Evolutionary conservation across 2,113 vertebrate species (phyloP).

Genomic region (Engystomops pustulosus): DNA sequence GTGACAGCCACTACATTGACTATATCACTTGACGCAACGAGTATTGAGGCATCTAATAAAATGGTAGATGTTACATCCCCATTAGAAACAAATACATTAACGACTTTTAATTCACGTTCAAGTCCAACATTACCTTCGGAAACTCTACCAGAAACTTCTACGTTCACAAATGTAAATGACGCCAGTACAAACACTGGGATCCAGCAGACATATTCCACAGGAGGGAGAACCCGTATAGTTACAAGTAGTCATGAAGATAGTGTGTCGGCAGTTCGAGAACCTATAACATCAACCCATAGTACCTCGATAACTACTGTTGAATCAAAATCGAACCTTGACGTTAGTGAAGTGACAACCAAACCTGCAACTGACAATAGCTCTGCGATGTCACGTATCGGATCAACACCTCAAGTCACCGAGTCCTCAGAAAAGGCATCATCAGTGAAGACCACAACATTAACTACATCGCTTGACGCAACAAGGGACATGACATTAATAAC

Average conservation of each 20-base stretch:
- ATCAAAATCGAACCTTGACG: neutral
- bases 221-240: neutral
- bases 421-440: too few relatives aligned
- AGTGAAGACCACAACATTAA: too few relatives aligned
- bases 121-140: neutral
- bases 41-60: neutral
- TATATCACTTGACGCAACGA: neutral
- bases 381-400: too few relatives aligned
- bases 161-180: neutral
- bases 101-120: neutral
- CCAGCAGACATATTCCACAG: neutral
- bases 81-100: neutral
- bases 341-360: neutral
- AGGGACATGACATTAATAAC: too few relatives aligned
- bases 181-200: neutral
- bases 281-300: neutral
- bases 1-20: neutral
- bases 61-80: too few relatives aligned
- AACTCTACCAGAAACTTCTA: neutral
- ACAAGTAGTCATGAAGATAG: neutral
- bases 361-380: too few relatives aligned
- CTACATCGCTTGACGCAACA: too few relatives aligned
- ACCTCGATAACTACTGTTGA: neutral
- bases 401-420: too few relatives aligned
- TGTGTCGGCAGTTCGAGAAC: neutral